These are phyloP conservation scores for Neogobius melanostomus DNA, from an alignment of 2,113 vertebrate genomes.

Conservation along the genomic window DNA sequence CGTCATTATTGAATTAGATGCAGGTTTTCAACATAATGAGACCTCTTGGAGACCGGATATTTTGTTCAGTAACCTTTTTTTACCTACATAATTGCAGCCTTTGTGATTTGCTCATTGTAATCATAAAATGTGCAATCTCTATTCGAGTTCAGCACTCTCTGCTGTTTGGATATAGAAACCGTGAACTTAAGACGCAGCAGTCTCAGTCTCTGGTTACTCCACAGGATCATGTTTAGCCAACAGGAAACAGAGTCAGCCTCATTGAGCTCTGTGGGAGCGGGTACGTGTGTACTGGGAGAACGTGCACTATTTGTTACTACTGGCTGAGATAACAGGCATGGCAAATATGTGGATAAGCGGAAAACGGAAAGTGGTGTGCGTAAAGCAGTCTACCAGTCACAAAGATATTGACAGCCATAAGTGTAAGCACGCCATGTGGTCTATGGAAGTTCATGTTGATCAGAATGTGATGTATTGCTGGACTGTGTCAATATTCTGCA, in stretches of 20 bases:
- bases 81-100: too few relatives aligned
- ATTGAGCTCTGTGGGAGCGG: conserved; percentile 5
- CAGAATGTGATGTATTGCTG: too few relatives aligned
- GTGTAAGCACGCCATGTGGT: not conserved
- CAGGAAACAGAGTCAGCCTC: conserved; percentile 47
- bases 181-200: conserved; percentile 13
- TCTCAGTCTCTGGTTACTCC: conserved; percentile 48
- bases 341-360: not conserved
- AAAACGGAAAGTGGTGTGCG: not conserved
- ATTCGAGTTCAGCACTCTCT: not conserved
- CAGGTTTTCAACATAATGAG: too few relatives aligned
- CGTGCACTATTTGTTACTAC: conserved; percentile 12
- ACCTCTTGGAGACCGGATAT: too few relatives aligned
- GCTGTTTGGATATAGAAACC: conserved; percentile 31
- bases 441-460: too few relatives aligned
- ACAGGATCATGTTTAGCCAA: conserved; percentile 53
- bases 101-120: too few relatives aligned
- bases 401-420: not conserved
- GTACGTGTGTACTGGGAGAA: not conserved
- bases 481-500: too few relatives aligned
- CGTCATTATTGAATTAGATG: too few relatives aligned
- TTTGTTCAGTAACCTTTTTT: too few relatives aligned
- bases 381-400: not conserved
- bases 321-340: conserved; percentile 3
- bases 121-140: too few relatives aligned